These are phyloP conservation scores for Lepus timidus DNA, from an alignment of 2,113 vertebrate species.

Conservation along the genomic window DNA sequence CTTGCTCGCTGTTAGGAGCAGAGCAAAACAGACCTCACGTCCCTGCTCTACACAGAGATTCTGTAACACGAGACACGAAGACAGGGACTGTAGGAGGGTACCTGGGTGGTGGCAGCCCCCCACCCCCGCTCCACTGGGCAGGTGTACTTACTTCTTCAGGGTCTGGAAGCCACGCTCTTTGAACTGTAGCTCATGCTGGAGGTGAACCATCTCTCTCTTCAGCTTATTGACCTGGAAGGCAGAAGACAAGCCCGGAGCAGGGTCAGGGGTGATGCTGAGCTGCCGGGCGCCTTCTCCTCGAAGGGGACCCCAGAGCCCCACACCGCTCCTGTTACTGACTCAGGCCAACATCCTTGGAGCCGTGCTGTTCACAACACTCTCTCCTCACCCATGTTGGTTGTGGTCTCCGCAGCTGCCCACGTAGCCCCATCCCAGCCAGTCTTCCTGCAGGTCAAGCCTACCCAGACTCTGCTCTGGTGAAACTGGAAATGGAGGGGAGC, in stretches of 20 bases:
- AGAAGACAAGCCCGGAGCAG: neutral
- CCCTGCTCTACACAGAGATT: too few relatives aligned
- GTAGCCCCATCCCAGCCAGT: neutral
- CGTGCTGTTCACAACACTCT: neutral
- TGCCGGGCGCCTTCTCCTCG: neutral
- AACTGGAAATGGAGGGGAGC: neutral
- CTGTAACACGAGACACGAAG: neutral
- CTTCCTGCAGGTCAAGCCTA: neutral
- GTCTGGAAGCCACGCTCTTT: constrained; percentile 98
- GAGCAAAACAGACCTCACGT: neutral
- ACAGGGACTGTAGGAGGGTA: neutral
- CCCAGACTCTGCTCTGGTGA: neutral
- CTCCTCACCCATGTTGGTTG: neutral
- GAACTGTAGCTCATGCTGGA: constrained; percentile 97
- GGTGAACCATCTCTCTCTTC: constrained; percentile 96
- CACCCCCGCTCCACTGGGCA: neutral
- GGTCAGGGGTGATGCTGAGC: neutral
- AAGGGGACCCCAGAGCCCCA: neutral
- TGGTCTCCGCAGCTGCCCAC: neutral
- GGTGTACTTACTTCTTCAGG: constrained; percentile 93
- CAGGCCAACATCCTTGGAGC: neutral
- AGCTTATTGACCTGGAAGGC: constrained; percentile 94
- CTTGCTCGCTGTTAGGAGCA: neutral
- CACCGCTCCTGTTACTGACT: neutral
- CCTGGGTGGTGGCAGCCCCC: neutral